Percentiles rank a stretch among this genome's conserved stretches.
phyloP scores from a whole-genome alignment of 2,888 invertebrate species.

The Melieria omissa region DNA sequence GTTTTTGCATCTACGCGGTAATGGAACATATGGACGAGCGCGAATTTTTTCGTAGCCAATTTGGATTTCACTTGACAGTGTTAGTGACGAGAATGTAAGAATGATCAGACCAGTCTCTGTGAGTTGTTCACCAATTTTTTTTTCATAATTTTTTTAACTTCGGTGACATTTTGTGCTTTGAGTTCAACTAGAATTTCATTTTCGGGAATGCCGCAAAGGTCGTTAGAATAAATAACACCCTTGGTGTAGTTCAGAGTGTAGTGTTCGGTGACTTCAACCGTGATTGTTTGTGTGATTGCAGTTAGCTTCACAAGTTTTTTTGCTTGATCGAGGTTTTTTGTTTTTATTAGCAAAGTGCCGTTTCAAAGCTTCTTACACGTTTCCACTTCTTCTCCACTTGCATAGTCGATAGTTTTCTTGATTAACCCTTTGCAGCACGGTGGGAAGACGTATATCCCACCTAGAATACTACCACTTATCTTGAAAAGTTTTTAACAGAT shows the following conservation, averaged over 20 bases:
- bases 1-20: constrained; percentile 11
- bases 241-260: constrained; percentile 21
- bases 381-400: constrained; percentile 20
- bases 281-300: constrained; percentile 17
- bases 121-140: background rate
- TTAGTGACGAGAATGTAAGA: constrained; percentile 19
- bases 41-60: constrained; percentile 26
- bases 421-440: too few relatives aligned
- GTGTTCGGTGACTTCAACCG: constrained; percentile 26
- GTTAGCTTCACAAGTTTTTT: constrained; percentile 21
- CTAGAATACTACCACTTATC: too few relatives aligned
- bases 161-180: constrained; percentile 21
- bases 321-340: constrained; percentile 24
- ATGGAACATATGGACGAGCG: constrained; percentile 9
- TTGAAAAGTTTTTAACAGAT: too few relatives aligned
- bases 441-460: too few relatives aligned
- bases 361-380: constrained; percentile 25
- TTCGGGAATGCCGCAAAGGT: constrained; percentile 28
- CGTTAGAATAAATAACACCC: constrained; percentile 30
- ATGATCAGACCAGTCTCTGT: constrained; percentile 31
- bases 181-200: constrained; percentile 34
- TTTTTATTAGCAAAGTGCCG: constrained; percentile 30
- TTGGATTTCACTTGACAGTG: constrained; percentile 8
- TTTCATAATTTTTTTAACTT: constrained; percentile 28
- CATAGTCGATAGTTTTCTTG: constrained; percentile 23